Conservation (phyloP, 30 jellyfish, hydroid and myxozoan genomes). For the Turritopsis rubra region DNA sequence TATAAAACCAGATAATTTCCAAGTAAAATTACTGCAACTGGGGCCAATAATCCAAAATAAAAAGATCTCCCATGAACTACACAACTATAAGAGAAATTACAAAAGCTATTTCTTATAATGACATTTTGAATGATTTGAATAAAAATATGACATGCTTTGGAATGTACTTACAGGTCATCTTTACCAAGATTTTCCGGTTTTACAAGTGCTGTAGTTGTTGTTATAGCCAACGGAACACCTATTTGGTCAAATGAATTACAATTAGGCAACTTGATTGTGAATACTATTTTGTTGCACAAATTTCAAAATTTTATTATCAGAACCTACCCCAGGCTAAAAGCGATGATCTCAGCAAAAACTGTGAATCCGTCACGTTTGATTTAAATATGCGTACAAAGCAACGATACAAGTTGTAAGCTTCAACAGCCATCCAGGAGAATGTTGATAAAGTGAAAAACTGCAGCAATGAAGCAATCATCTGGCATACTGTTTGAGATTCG, state of each 20-base stretch:
- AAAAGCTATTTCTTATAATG: no score
- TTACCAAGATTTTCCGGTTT: constrained; percentile 26
- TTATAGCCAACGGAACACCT: constrained; percentile 14
- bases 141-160: no score
- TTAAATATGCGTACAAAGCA: constrained; percentile 18
- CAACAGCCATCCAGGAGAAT: constrained; percentile 31
- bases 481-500: background rate
- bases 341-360: constrained; percentile 17
- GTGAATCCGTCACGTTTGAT: constrained; percentile 11
- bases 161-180: constrained; percentile 18
- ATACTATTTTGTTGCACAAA: background rate
- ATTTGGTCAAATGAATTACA: background rate
- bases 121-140: no score
- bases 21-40: constrained; percentile 16
- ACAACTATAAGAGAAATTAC: constrained; percentile 18
- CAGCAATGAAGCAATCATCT: constrained; percentile 7
- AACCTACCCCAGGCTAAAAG: constrained; percentile 19
- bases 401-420: constrained; percentile 26
- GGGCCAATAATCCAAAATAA: constrained; percentile 16
- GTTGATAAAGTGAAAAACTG: constrained; percentile 22
- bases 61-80: constrained; percentile 23
- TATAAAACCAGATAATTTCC: constrained; percentile 4
- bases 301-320: no score
- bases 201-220: constrained; percentile 15
- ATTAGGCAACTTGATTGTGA: background rate